Conservation (phyloP, 2,888 invertebrate species). For the Poecilus cupreus region DNA sequence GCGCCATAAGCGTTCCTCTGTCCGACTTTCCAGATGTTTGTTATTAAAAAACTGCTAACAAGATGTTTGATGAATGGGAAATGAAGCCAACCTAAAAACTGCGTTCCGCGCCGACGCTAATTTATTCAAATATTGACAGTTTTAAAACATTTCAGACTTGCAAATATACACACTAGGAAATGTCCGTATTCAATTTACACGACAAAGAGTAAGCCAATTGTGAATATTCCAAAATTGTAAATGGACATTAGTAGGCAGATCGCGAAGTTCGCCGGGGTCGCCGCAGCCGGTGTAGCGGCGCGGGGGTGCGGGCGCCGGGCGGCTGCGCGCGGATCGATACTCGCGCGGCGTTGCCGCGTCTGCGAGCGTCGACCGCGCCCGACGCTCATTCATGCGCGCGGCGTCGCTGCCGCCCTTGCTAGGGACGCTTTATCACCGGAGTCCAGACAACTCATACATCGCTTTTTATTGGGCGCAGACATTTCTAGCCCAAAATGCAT, state of each 20-base stretch:
- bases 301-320: neutral
- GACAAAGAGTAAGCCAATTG: conserved; percentile 56
- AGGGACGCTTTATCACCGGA: too few species aligned
- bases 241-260: conserved; percentile 55
- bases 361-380: conserved; percentile 52
- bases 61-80: conserved; percentile 9
- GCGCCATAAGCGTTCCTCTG: conserved; percentile 14
- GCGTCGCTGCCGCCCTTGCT: conserved; percentile 53
- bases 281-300: conserved; percentile 8
- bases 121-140: conserved; percentile 31
- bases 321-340: conserved; percentile 29
- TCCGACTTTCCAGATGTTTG: conserved; percentile 2
- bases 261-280: conserved; percentile 38
- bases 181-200: conserved; percentile 56
- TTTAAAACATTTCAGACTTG: conserved; percentile 46
- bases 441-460: too few species aligned
- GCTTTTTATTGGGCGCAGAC: too few species aligned
- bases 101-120: neutral
- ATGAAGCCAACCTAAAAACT: neutral
- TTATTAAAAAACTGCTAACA: neutral
- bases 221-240: conserved; percentile 55
- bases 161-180: conserved; percentile 49
- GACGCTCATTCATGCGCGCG: conserved; percentile 46
- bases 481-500: too few species aligned
- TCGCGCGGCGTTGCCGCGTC: conserved; percentile 32